These are phyloP conservation scores for Phrynocephalus guinanensis DNA, from an alignment of 2,797 vertebrate genomes.

Conservation along the genomic window DNA sequence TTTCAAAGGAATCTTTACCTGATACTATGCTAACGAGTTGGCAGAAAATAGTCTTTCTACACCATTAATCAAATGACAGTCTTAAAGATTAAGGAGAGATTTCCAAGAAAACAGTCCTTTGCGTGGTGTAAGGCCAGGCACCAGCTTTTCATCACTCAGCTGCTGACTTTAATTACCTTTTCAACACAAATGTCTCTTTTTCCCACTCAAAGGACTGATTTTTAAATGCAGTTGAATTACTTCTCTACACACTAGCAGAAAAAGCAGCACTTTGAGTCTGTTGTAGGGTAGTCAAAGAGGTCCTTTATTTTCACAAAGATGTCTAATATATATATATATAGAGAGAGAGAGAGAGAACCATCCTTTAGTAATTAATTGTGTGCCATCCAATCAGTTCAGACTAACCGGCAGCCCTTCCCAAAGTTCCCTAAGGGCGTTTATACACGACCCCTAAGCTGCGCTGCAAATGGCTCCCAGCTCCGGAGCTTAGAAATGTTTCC, in stretches of 20 bases:
- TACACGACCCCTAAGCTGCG: no score
- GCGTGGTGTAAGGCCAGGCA: background rate
- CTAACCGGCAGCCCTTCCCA: no score
- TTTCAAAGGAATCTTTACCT: background rate
- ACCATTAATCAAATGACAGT: conserved; percentile 4
- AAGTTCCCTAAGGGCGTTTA: no score
- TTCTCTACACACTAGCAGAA: fast-evolving
- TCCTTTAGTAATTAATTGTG: background rate
- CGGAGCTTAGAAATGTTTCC: no score
- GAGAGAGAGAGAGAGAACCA: background rate
- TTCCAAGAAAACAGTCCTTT: background rate
- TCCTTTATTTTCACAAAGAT: background rate
- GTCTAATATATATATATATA: no score
- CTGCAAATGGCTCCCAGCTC: no score
- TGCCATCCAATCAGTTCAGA: no score
- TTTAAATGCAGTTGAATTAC: background rate
- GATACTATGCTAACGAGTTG: background rate
- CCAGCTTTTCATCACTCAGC: background rate
- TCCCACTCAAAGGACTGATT: background rate
- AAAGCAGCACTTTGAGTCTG: background rate
- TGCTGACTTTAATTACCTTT: background rate
- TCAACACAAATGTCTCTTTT: background rate
- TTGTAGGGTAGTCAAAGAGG: background rate
- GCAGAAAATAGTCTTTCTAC: conserved; percentile 13
- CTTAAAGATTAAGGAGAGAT: background rate